Base-by-base conservation (phyloP, 2,797 vertebrate species). In the Falco cherrug region DNA sequence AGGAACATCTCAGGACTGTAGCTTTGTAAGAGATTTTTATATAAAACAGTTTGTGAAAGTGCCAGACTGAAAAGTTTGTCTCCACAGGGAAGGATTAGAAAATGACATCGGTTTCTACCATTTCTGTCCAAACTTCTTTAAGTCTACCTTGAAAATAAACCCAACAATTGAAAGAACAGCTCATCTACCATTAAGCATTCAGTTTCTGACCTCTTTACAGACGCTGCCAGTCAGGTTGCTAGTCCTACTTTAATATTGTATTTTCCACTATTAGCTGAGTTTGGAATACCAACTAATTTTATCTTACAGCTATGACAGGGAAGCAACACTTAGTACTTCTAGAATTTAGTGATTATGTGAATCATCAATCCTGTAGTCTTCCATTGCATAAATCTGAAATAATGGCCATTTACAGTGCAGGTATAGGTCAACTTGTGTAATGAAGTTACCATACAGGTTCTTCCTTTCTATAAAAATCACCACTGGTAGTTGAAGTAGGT, bases 21-120 rank as follows among this genome's bases (percentile, higher is more conserved):
- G n/a, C 16, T 81, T 83, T 94, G 35, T 78, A 93, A 92, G 60
- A 73, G 37, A 43, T n/a, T 87, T 95, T 90, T 74, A 31, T 67
- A 41, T n/a, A 47, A 75, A 28, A 68, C 33, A 69, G n/a, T 60
- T 78, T 79, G 39, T 54, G 25, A 59, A 96, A 93, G 25, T 71
- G n/a, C 15, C 51, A 92, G 39, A 48, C n/a, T 59, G 51, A 87
- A 82, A 93, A 92, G 53, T 93, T 93, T 59, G 28, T 74, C 13
- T 90, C 77, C 47, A 31, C 14, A 33, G 64, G 63, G 78, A 92
- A 74, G 45, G 60, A 80, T 16, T 25, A 61, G 48, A 59, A 92
- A 93, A 70, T 53, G 41, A 85, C 21, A 84, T 64, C 50, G 57
- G 25, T 60, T 95, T 84, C 26, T 84, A 64, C 20, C 6, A 48